phyloP scores from a whole-genome alignment of 1,140 invertebrate species.

The Patella vulgata region DNA sequence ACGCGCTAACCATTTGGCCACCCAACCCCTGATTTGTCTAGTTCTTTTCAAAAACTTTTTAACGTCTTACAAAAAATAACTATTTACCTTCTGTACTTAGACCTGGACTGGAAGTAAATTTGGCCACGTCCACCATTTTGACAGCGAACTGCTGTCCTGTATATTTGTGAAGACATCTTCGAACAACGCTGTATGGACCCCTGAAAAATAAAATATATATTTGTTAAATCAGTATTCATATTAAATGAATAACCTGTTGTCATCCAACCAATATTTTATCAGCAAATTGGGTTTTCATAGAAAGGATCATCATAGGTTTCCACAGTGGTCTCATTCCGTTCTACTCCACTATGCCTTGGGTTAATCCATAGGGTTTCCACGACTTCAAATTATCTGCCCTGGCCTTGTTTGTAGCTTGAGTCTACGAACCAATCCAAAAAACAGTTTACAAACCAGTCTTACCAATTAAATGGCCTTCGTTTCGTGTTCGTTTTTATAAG shows the following conservation, averaged over 20 bases:
- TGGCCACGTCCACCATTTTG: conserved; percentile 98
- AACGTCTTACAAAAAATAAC: conserved; percentile 3
- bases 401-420: too few relatives aligned
- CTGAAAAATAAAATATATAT: conserved; percentile 73
- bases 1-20: too few relatives aligned
- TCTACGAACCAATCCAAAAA: too few relatives aligned
- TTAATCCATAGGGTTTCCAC: too few relatives aligned
- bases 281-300: not conserved
- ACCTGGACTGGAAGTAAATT: conserved; percentile 95
- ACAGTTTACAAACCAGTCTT: too few relatives aligned
- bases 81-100: conserved; percentile 90
- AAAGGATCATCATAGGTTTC: too few relatives aligned
- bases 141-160: conserved; percentile 96
- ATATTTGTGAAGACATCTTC: conserved; percentile 94
- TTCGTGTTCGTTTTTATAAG: too few relatives aligned
- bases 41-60: not conserved
- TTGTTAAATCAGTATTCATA: not conserved
- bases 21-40: too few relatives aligned
- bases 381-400: too few relatives aligned
- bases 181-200: conserved; percentile 96
- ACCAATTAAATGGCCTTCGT: too few relatives aligned
- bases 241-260: not conserved
- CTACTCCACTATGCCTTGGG: too few relatives aligned
- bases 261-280: not conserved
- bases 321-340: too few relatives aligned